Evolutionary conservation across 2,113 vertebrate genomes (phyloP), one percentile per base, ranked within the genome.

Genomic region (Grallaria varia): DNA sequence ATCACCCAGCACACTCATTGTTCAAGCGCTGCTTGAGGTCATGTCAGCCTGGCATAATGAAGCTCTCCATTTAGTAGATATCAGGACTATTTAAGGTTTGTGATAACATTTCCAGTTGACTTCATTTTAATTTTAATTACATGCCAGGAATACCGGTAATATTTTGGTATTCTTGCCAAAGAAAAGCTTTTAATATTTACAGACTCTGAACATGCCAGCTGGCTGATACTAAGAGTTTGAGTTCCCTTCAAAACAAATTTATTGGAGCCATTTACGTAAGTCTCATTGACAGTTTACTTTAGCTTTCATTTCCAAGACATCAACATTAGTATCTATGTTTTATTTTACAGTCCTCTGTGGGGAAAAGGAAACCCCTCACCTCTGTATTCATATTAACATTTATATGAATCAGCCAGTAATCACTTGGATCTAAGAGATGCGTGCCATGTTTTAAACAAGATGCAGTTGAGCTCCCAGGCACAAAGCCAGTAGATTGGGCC

Each of bases 181-280:
- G 45, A 96, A 96, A 91, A 86, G 59, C 52, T 89, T 97, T 80
- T 87, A 93, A 58, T 95, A 84, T 96, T 96, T 96, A 95, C 85
- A 91, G 79, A 67, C 63, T 83, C 80, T 22, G 60, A 91, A 55
- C 59, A 45, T 78, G 92, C 95, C 95, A 96, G 87, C 81, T 95
- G 95, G 94, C 87, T 77, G 88, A 90, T 71, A 53, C 68, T 95
- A 71, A 50, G 75, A 93, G 58, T 89, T 82, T 85, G 74, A 89
- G 77, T 82, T 90, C 33, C 90, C 79, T 88, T 96, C 80, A 89
- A 91, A 79, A 93, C 76, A 94, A 89, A 93, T 92, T 93, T 92
- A 93, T 75, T 73, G n/a, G 64, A 87, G 55, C 80, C 55, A 82
- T 95, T 96, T 93, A 90, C 25, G 5, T 88, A 95, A 96, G 52